Evolutionary conservation across 35 echinoderm and acorn worm genomes (phyloP), one percentile per base, ranked within the genome.

Genomic region (Holothuria glaberrima): DNA sequence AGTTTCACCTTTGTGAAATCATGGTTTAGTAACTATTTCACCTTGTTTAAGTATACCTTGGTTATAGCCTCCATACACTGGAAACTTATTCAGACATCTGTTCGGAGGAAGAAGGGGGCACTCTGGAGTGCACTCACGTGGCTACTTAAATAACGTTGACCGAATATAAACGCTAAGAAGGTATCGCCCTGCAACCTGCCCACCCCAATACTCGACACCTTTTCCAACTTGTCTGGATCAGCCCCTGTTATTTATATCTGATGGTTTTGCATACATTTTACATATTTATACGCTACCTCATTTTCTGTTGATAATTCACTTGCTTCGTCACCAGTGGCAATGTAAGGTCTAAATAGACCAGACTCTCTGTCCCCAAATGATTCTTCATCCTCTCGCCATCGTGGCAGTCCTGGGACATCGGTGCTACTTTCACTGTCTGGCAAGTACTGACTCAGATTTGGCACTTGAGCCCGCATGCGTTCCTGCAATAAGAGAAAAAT

Each of bases 401-500:
- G 46, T 12, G 50, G 48, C 3, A 59, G 36, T 31, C 30, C 79
- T 56, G 79, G 17, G 20, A 24, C 24, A 14, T 18, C 48, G 24
- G 44, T 28, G 25, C 20, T 29, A 30, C 36, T 18, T 14, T 20
- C 18, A 6, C 79, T 50, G 7, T 82, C 79, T 22, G 79, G 57
- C 29, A 82, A 56, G 79, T 50, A 82, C 12, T 82, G 48, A 9
- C 44, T 24, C 19, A 6, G 7, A 24, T 50, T 60, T 50, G 79
- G 79, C 31, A 82, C 79, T 82, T 82, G 79, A 50, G 79, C 79
- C 14, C 79, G 17, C 79, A 82, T 82, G 9, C 79, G 36, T 50
- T 82, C 79, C 79, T 82, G 79, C 21, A 82, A 77, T 6, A 44
- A 22, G 41, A 77, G 12, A 2, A 77, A 77, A 41, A n/a, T n/a